Evolutionary conservation across 2,888 invertebrate species (phyloP).

Genomic region (Andrena trimmerana): DNA sequence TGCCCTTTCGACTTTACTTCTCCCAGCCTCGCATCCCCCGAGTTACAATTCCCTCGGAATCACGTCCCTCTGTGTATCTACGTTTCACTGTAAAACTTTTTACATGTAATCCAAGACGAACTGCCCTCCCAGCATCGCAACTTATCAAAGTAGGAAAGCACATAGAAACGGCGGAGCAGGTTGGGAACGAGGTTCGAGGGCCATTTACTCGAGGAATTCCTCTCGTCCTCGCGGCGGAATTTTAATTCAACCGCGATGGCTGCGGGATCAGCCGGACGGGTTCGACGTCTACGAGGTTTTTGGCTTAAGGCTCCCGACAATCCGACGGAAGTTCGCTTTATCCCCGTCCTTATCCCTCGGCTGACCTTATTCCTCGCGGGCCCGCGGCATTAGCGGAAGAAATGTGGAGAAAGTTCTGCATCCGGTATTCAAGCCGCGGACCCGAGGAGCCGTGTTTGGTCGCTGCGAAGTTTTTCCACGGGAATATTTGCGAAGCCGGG

Average conservation of each 20-base stretch:
- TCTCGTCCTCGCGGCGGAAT: constrained; percentile 33
- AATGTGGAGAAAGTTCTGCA: constrained; percentile 72
- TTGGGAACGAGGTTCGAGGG: constrained; percentile 30
- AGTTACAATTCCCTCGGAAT: no score
- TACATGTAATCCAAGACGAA: neutral
- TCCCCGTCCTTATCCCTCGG: constrained; percentile 64
- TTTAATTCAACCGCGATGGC: constrained; percentile 57
- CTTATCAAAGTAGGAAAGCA: neutral
- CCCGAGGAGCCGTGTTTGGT: constrained; percentile 55
- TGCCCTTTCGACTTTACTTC: no score
- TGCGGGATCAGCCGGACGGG: constrained; percentile 52
- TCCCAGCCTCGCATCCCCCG: no score
- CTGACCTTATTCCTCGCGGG: constrained; percentile 64
- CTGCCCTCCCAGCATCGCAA: neutral
- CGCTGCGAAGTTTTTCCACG: constrained; percentile 46
- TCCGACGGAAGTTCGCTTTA: constrained; percentile 66
- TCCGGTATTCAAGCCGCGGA: constrained; percentile 64
- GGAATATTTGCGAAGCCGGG: constrained; percentile 49
- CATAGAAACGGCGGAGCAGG: neutral
- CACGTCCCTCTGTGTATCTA: no score
- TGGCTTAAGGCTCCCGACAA: constrained; percentile 70
- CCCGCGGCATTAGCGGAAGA: constrained; percentile 66
- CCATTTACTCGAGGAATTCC: constrained; percentile 36
- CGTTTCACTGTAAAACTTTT: neutral
- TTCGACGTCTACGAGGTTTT: constrained; percentile 66